These are phyloP conservation scores for Trogon surrucura DNA, from an alignment of 2,113 vertebrate species.

Conservation along the genomic window DNA sequence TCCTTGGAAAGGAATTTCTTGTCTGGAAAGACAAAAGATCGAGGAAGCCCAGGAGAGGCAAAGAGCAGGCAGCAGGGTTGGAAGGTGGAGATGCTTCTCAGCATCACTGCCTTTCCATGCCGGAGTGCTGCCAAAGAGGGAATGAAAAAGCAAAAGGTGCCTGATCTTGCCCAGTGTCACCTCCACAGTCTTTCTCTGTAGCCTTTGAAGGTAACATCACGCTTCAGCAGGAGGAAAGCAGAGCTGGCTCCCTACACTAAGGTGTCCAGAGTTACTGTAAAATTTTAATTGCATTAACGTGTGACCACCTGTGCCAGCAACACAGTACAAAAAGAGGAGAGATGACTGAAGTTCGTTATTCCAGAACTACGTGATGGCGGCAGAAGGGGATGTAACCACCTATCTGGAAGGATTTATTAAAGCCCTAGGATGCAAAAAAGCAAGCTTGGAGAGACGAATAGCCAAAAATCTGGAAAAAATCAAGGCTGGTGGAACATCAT, in stretches of 20 bases:
- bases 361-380: background rate
- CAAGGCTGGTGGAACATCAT: rapidly evolving
- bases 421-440: background rate
- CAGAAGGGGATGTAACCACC: rapidly evolving
- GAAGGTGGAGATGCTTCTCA: background rate
- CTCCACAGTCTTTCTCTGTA: background rate
- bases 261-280: background rate
- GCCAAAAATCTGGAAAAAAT: background rate
- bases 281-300: background rate
- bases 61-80: background rate
- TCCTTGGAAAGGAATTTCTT: background rate
- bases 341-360: background rate
- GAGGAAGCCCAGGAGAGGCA: background rate
- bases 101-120: background rate
- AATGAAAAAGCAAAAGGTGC: background rate
- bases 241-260: background rate
- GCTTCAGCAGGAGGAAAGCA: background rate
- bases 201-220: background rate
- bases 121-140: background rate
- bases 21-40: too few relatives aligned
- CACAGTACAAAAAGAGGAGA: background rate
- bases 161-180: background rate
- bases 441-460: rapidly evolving
- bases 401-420: conserved; percentile 5
- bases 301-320: background rate